A percentile compares a stretch with the other conserved stretches of the same genome.
phyloP scores from a whole-genome alignment of 2,797 vertebrate species.

The Parauchenoglanis ngamensis region DNA sequence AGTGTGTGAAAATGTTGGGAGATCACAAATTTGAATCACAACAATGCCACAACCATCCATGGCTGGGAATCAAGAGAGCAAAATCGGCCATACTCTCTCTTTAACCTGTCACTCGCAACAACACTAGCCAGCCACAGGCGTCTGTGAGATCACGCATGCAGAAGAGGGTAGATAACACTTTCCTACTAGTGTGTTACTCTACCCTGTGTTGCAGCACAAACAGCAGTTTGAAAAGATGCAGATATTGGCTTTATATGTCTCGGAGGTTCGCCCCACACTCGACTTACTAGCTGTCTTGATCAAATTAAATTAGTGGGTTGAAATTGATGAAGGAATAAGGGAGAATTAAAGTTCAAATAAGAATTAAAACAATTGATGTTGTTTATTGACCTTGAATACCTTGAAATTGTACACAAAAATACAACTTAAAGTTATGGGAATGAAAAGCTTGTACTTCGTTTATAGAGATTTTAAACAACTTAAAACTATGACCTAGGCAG shows the following conservation, averaged over 20 bases:
- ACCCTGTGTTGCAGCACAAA: not conserved
- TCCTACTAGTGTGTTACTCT: not conserved
- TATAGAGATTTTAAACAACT: not conserved
- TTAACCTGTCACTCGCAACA: not conserved
- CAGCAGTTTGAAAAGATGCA: not conserved
- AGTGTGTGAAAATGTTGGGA: not conserved
- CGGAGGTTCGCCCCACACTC: not conserved
- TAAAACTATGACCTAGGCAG: not conserved
- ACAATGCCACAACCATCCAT: too few species aligned
- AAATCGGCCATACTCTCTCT: not conserved
- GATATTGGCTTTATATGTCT: not conserved
- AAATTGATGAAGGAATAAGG: not conserved
- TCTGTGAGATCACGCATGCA: not conserved
- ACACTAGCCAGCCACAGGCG: not conserved
- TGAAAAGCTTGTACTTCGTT: not conserved
- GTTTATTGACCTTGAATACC: not conserved
- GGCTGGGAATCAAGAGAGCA: not conserved
- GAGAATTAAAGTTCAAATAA: not conserved
- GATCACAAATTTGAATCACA: too few species aligned
- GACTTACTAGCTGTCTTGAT: not conserved
- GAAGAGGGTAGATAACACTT: not conserved
- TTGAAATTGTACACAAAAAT: not conserved
- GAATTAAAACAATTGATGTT: not conserved
- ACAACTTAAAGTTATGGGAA: not conserved
- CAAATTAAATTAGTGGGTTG: not conserved